Evolutionary conservation across 2,113 vertebrate genomes (phyloP).

Genomic region (Marmota monax): DNA sequence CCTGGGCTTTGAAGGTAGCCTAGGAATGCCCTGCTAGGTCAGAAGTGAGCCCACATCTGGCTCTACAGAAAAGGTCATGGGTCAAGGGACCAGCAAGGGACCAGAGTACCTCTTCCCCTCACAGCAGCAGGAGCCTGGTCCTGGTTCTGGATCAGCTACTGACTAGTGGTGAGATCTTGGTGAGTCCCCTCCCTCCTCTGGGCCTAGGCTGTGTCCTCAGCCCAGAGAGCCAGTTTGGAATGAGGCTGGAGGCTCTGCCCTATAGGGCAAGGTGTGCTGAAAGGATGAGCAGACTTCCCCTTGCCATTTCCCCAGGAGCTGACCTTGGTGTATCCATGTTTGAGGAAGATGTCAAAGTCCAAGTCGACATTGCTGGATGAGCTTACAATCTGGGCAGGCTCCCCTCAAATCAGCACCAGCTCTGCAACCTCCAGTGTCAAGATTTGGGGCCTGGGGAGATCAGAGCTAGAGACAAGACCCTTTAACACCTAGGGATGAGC

Average conservation of each 20-base stretch:
- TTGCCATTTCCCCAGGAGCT: not conserved
- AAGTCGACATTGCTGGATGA: constrained; percentile 87
- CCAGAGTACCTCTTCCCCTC: not conserved
- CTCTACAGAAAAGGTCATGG: not conserved
- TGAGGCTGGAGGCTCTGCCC: not conserved
- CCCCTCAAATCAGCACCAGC: constrained; percentile 91
- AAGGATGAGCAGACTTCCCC: not conserved
- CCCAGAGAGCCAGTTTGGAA: not conserved
- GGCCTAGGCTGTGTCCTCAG: not conserved
- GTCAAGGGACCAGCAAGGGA: not conserved
- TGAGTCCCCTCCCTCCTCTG: too few species aligned
- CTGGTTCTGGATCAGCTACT: not conserved
- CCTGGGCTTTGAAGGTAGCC: not conserved
- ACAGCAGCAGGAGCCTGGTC: not conserved
- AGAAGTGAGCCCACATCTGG: not conserved
- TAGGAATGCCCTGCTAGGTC: not conserved
- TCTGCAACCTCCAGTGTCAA: constrained; percentile 85
- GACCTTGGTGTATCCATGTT: constrained; percentile 69
- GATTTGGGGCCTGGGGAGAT: constrained; percentile 11
- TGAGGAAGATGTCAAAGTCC: constrained; percentile 22
- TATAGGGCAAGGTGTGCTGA: not conserved
- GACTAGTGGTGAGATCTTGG: not conserved
- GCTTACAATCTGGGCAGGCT: constrained; percentile 92
- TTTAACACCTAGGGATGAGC: not conserved
- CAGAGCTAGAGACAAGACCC: constrained; percentile 24